Conservation (phyloP, 2,888 invertebrate species). For the Cepaea hortensis region DNA sequence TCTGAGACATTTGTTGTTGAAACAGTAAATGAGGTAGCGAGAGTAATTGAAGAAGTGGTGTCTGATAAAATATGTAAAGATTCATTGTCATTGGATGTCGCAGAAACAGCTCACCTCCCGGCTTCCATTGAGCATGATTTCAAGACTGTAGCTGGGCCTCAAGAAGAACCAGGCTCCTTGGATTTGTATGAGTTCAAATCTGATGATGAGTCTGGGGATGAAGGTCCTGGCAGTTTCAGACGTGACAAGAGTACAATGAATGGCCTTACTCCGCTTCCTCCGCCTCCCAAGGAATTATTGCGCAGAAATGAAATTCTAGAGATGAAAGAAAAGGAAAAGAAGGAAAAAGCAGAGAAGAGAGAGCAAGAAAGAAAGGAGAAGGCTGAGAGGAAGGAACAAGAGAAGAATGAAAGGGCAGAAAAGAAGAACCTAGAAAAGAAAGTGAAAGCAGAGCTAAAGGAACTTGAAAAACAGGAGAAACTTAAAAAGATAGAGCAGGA, state of each 20-base stretch:
- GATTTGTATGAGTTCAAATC: conserved; percentile 70
- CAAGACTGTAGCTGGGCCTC: neutral
- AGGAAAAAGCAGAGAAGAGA: conserved; percentile 36
- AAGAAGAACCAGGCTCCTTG: conserved; percentile 31
- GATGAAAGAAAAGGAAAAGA: conserved; percentile 48
- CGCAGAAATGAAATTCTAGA: conserved; percentile 49
- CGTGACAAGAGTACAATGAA: conserved; percentile 47
- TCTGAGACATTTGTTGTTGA: neutral
- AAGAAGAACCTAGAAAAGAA: conserved; percentile 45
- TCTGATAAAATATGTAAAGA: neutral
- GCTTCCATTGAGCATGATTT: neutral
- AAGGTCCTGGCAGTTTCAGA: conserved; percentile 53
- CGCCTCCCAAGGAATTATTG: conserved; percentile 52
- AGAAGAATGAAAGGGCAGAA: conserved; percentile 36
- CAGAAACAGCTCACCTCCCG: neutral
- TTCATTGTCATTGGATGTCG: neutral
- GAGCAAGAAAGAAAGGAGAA: conserved; percentile 49
- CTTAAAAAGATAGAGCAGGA: conserved; percentile 46
- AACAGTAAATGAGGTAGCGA: neutral
- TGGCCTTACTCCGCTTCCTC: conserved; percentile 49
- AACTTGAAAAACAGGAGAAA: conserved; percentile 46
- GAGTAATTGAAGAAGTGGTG: neutral
- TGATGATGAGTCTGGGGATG: conserved; percentile 67
- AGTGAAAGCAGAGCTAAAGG: conserved; percentile 46
- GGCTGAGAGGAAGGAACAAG: conserved; percentile 48